Conservation (phyloP, 2,113 vertebrate species). For the Trogon surrucura region DNA sequence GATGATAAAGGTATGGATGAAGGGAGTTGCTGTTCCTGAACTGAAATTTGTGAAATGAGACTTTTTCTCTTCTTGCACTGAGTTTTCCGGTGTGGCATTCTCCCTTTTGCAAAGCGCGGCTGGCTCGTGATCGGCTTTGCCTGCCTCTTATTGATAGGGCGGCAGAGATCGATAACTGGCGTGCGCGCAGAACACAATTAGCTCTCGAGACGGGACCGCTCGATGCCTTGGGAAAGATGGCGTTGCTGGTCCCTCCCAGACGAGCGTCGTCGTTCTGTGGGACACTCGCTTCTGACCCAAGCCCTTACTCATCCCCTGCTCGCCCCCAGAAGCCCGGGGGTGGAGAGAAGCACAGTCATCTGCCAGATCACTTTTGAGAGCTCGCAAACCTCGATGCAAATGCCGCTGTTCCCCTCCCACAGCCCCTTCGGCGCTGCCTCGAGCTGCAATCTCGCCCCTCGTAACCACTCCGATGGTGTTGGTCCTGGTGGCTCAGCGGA, state of each 20-base stretch:
- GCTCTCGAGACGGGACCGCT: neutral
- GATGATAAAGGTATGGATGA: neutral
- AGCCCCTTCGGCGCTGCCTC: neutral
- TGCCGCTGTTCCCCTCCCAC: neutral
- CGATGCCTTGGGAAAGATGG: neutral
- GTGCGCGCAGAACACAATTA: neutral
- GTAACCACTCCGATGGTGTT: neutral
- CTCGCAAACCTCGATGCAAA: neutral
- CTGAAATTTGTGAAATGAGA: neutral
- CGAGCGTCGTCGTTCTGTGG: neutral
- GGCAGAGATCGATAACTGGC: neutral
- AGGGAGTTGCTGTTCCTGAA: neutral
- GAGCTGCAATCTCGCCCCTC: neutral
- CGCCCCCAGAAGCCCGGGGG: accelerated
- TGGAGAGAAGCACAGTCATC: neutral
- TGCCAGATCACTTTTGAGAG: neutral
- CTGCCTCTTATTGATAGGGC: neutral
- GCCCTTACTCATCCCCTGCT: neutral
- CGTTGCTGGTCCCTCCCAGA: neutral
- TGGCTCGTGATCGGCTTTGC: neutral
- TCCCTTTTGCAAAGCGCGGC: neutral
- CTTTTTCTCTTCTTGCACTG: neutral
- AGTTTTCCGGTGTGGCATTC: neutral
- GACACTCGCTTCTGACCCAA: neutral
- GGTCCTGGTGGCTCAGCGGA: slow-evolving; percentile 19